These are phyloP conservation scores for Pelagia noctiluca DNA, from an alignment of 30 jellyfish, hydroid and myxozoan genomes.

Conservation along the genomic window DNA sequence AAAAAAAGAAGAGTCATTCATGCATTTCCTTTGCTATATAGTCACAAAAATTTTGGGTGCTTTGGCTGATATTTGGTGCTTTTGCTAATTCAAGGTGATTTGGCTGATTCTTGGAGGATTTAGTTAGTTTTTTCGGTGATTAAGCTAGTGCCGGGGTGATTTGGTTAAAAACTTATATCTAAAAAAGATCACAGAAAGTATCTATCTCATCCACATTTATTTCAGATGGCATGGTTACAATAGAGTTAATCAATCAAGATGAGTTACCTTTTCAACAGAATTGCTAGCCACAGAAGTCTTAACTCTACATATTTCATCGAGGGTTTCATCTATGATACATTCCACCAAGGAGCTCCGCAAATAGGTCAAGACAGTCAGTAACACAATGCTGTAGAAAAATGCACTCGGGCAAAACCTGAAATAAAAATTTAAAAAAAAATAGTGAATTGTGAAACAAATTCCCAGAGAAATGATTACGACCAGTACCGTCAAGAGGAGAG, in stretches of 20 bases:
- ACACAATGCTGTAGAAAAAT: conserved; percentile 79
- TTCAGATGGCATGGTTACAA: no score
- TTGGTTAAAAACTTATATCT: no score
- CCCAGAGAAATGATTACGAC: background rate
- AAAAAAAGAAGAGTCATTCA: no score
- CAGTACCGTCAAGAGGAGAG: background rate
- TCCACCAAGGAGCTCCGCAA: conserved; percentile 52
- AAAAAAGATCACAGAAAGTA: no score
- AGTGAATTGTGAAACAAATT: background rate
- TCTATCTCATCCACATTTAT: no score
- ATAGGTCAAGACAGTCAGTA: conserved; percentile 58
- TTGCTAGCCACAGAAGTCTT: background rate
- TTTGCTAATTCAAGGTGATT: no score
- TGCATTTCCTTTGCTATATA: no score
- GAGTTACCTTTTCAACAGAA: conserved; percentile 35
- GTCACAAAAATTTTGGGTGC: no score
- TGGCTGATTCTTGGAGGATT: no score
- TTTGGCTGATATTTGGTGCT: no score
- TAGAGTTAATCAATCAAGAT: background rate
- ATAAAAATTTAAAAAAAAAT: background rate
- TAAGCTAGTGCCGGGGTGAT: no score
- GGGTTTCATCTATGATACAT: conserved; percentile 41
- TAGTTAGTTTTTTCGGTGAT: no score
- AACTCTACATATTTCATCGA: conserved; percentile 47
- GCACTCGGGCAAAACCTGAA: conserved; percentile 98